A percentile compares a stretch with the other conserved stretches of the same genome.
These are phyloP conservation scores for Blera fallax DNA, from an alignment of 2,888 invertebrate species.

Conservation along the genomic window DNA sequence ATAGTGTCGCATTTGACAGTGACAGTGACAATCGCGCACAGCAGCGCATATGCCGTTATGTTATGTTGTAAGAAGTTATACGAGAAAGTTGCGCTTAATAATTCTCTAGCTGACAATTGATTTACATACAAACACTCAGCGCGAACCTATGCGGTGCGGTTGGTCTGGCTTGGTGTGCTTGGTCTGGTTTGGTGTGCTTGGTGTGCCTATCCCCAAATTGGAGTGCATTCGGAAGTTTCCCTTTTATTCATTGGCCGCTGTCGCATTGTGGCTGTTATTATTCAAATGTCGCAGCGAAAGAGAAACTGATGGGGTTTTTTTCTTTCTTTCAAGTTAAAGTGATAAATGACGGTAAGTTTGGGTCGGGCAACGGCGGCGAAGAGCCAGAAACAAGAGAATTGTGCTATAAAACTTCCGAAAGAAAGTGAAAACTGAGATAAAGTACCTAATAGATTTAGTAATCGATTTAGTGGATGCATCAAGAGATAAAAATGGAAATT, in stretches of 20 bases:
- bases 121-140: conserved; percentile 26
- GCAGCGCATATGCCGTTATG: not conserved
- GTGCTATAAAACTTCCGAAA: conserved; percentile 30
- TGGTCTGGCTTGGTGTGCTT: not conserved
- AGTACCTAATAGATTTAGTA: conserved; percentile 52
- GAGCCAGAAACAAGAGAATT: conserved; percentile 2
- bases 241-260: conserved; percentile 20
- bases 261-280: conserved; percentile 45
- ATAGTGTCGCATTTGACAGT: conserved; percentile 57
- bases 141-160: not conserved
- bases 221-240: conserved; percentile 61
- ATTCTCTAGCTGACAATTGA: conserved; percentile 17
- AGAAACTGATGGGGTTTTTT: conserved; percentile 53
- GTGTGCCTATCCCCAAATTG: conserved; percentile 29
- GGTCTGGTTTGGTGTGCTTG: not conserved
- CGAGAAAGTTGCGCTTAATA: conserved; percentile 63
- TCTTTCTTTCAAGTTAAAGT: conserved; percentile 36
- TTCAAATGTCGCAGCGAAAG: conserved; percentile 68
- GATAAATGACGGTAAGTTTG: conserved; percentile 28
- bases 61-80: conserved; percentile 65
- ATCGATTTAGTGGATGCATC: conserved; percentile 27
- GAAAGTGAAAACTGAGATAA: conserved; percentile 56
- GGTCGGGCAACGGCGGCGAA: not conserved
- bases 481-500: not conserved
- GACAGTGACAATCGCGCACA: conserved; percentile 48